Evolutionary conservation across 2,888 invertebrate genomes (phyloP).

Genomic region (Dryadula phaetusa): DNA sequence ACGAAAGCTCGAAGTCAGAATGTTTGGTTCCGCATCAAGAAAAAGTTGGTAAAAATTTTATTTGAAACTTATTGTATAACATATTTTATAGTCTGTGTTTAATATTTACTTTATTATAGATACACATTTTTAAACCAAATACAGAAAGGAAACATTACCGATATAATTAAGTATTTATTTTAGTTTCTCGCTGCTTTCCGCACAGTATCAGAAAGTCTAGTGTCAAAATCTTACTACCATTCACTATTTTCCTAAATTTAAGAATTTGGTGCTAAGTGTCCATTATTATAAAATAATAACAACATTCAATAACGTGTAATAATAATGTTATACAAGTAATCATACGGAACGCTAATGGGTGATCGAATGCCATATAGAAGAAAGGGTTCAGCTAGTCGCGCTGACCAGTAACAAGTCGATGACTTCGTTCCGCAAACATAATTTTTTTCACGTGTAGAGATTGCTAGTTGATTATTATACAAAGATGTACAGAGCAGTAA

Average conservation of each 20-base stretch:
- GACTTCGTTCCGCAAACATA: constrained; percentile 23
- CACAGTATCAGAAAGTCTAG: no score
- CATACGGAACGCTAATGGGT: constrained; percentile 10
- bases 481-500: not conserved
- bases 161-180: no score
- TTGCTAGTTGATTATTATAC: not conserved
- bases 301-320: not conserved
- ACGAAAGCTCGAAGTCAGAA: not conserved
- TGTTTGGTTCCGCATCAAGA: not conserved
- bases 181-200: no score
- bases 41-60: no score
- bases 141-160: no score
- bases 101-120: no score
- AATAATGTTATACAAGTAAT: constrained; percentile 1
- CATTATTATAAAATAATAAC: not conserved
- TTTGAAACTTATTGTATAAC: no score
- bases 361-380: not conserved
- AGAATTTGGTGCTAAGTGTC: no score
- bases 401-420: constrained; percentile 29
- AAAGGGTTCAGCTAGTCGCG: constrained; percentile 21
- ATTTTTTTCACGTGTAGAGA: not conserved
- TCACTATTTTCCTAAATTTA: no score
- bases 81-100: no score
- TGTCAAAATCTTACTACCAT: no score
- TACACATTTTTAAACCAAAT: no score